A percentile compares a stretch with the other conserved stretches of the same genome.
phyloP scores from a whole-genome alignment of 2,113 vertebrate species.

The Bagarius yarrelli region DNA sequence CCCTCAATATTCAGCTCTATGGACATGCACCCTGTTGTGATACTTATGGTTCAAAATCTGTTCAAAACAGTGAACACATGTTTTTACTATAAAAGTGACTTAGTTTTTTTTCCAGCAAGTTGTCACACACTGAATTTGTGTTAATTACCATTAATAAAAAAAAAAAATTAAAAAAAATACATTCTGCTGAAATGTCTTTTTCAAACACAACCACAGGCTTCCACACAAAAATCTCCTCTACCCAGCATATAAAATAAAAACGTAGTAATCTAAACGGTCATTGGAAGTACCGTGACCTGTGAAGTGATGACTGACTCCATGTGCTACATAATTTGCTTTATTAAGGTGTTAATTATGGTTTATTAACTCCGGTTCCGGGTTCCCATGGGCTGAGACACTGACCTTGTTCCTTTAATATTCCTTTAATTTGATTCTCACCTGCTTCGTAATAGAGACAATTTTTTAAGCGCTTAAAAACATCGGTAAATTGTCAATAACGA shows the following conservation, averaged over 20 bases:
- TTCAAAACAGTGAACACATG: no score
- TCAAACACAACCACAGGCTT: not conserved
- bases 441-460: slow-evolving; percentile 31
- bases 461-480: not conserved
- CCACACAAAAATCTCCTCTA: not conserved
- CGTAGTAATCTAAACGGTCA: not conserved
- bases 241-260: not conserved
- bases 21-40: no score
- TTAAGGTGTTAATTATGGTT: not conserved
- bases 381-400: not conserved
- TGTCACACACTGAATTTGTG: no score
- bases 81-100: no score
- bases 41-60: no score
- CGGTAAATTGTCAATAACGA: not conserved
- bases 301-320: not conserved
- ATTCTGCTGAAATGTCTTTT: no score
- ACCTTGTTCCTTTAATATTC: not conserved
- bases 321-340: not conserved
- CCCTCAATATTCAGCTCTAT: no score
- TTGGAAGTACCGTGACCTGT: not conserved
- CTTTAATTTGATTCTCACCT: slow-evolving; percentile 21
- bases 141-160: no score
- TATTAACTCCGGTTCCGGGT: not conserved
- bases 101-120: no score
- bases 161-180: no score